Percentiles rank a stretch among this genome's conserved stretches.
These are phyloP conservation scores for Rhinolophus sinicus DNA, from an alignment of 2,113 vertebrate genomes.

Conservation along the genomic window DNA sequence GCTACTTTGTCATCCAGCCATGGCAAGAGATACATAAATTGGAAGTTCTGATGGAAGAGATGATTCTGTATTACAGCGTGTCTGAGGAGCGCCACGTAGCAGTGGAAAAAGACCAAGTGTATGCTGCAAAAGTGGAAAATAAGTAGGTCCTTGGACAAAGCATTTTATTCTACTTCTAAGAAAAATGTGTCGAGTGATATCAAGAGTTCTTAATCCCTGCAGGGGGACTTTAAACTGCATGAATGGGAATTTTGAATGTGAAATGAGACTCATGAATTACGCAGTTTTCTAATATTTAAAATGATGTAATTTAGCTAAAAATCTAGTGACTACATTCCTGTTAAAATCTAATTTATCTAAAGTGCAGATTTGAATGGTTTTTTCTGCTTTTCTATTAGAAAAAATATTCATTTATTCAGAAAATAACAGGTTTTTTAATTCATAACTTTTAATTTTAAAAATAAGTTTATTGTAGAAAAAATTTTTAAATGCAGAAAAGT, in stretches of 20 bases:
- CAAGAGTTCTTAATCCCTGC: background rate
- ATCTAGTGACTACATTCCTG: background rate
- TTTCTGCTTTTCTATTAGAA: constrained; percentile 24
- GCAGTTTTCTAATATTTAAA: background rate
- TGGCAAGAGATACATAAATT: constrained; percentile 95
- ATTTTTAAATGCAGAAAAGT: background rate
- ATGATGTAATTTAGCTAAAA: constrained; percentile 14
- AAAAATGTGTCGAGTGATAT: background rate
- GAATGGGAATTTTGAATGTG: constrained; percentile 20
- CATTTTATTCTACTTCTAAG: background rate
- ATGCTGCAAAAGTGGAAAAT: constrained; percentile 94
- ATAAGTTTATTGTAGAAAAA: constrained; percentile 38
- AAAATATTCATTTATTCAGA: constrained; percentile 26
- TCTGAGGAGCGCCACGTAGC: constrained; percentile 81
- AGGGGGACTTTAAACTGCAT: background rate
- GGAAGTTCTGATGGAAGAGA: constrained; percentile 95
- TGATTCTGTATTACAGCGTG: constrained; percentile 94
- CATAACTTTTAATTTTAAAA: constrained; percentile 48
- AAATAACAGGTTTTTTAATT: background rate
- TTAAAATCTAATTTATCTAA: constrained; percentile 41
- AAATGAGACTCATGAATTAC: background rate
- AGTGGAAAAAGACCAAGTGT: constrained; percentile 91
- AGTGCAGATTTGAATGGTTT: constrained; percentile 10
- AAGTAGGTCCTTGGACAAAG: constrained; percentile 87
- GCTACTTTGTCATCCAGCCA: constrained; percentile 94